Base-by-base conservation (phyloP, 92 coral and sea anemone species). In the Parazoanthus darwini region DNA sequence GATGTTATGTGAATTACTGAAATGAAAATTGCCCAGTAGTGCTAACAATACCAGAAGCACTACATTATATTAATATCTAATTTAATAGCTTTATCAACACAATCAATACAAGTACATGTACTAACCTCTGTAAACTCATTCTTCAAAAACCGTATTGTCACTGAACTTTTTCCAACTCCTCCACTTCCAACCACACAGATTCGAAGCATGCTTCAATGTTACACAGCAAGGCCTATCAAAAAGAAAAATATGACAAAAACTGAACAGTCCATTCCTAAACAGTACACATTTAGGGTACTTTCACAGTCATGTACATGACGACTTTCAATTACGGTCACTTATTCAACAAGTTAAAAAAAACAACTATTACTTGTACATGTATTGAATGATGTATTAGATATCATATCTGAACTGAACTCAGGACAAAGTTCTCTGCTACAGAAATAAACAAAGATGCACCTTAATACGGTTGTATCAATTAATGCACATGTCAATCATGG, bases 181-280 rank as follows among this genome's bases (percentile, higher is more conserved):
- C 99, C 99, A 92, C 99, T 97, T 48, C 99, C 99, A 82, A 96
- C 97, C 59, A 97, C 99, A 90, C 99, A 97, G 84, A 97, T 93
- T 65, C 97, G 94, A 88, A 97, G 92, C 99, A 97, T 97, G 26
- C 29, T 88, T 73, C 79, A 14, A 6, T 67, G 43, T 25, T 26
- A 71, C 67, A 33, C 42, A 84, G 79, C 78, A 43, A 16, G 70
- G 79, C 67, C 87, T 84, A 16, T 38, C 25, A 82, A 38, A 13
- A 29, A 29, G 11, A 10, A 5, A 50, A n/a, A 7, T 29, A 29
- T 79, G 18, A 22, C 15, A 22, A 6, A 79, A 79, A 74, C 22
- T 36, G 26, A 74, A 74, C 26, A 22, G 44, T 36, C 23, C 70
- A 63, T 63, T 54, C 59, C 59, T 54, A 11, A 54, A 0, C 8